Evolutionary conservation across 1,140 invertebrate genomes (phyloP).

Genomic region (Druon quercuslanigerum): DNA sequence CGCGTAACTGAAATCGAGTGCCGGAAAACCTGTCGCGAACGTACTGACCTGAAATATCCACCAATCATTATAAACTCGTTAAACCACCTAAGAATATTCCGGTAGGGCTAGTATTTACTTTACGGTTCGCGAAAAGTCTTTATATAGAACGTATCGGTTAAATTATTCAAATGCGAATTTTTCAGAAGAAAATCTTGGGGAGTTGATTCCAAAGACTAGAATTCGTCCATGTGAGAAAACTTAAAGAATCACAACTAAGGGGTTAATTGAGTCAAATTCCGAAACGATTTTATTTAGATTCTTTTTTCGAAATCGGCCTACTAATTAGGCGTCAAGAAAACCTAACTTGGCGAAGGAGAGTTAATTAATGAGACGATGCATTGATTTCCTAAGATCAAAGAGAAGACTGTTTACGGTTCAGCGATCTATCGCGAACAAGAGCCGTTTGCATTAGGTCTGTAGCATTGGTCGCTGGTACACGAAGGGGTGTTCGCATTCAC

Average conservation of each 20-base stretch:
- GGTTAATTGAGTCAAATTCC: not conserved
- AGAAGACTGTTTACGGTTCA: not conserved
- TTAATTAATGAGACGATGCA: constrained; percentile 27
- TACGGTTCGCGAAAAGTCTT: too few species aligned
- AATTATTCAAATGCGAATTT: too few species aligned
- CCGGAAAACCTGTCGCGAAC: constrained; percentile 15
- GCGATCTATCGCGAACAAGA: constrained; percentile 14
- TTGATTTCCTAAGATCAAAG: not conserved
- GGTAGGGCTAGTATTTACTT: too few species aligned
- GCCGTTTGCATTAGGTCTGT: constrained; percentile 14
- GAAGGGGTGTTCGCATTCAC: constrained; percentile 54
- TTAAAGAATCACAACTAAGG: not conserved
- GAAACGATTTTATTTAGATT: not conserved
- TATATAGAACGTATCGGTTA: too few species aligned
- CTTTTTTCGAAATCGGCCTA: too few species aligned
- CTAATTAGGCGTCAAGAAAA: not conserved
- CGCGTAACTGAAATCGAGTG: not conserved
- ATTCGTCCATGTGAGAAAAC: not conserved
- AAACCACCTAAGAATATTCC: not conserved
- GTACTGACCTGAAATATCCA: constrained; percentile 1
- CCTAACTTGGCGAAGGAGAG: not conserved
- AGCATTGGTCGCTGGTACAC: not conserved
- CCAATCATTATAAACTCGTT: constrained; percentile 31
- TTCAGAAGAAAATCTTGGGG: too few species aligned
- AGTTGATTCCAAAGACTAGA: not conserved